Evolutionary conservation across 2,113 vertebrate genomes (phyloP).

Genomic region (Albula goreensis): DNA sequence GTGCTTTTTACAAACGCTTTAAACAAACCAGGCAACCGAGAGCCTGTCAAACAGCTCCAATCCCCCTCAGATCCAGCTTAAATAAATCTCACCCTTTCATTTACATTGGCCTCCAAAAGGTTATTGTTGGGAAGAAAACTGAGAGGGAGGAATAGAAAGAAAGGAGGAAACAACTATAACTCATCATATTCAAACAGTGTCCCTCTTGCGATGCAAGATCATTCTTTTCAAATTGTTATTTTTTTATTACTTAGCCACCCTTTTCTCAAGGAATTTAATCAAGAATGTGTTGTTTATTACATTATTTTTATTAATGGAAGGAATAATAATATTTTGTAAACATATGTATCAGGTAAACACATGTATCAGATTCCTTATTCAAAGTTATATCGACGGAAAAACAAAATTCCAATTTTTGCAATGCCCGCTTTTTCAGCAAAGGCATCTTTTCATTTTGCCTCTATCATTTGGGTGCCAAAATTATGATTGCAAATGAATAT

Average conservation of each 20-base stretch:
- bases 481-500: not conserved
- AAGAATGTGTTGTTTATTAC: not conserved
- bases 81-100: conserved; percentile 17
- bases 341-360: no score
- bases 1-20: conserved; percentile 11
- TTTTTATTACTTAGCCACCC: not conserved
- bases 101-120: not conserved
- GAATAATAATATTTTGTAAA: no score
- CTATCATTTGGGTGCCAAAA: not conserved
- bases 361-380: not conserved
- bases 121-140: conserved; percentile 9
- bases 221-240: not conserved
- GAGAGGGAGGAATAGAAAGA: not conserved
- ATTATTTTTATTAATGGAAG: not conserved
- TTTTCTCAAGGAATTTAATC: not conserved
- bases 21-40: conserved; percentile 9
- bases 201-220: not conserved
- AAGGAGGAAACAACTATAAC: not conserved
- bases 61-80: conserved; percentile 10
- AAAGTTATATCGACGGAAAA: not conserved
- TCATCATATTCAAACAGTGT: not conserved
- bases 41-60: conserved; percentile 6
- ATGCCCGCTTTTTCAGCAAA: not conserved
- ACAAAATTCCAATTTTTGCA: not conserved
- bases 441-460: not conserved